phyloP scores from a whole-genome alignment of 2,113 vertebrate species.

The Rhinopomastus cyanomelas region DNA sequence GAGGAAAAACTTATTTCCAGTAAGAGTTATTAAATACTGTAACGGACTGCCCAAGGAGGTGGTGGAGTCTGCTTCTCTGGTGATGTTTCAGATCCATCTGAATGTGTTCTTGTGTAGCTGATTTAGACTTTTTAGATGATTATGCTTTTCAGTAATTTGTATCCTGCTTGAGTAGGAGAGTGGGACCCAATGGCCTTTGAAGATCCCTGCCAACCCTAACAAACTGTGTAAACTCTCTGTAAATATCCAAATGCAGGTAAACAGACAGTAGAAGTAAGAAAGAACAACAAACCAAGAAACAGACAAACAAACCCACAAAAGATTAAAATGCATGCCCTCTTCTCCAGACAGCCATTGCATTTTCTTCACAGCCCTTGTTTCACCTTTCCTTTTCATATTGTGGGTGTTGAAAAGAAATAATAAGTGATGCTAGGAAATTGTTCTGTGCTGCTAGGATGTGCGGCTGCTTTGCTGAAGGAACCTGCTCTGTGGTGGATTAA shows the following conservation, averaged over 20 bases:
- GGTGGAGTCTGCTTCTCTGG: too few relatives aligned
- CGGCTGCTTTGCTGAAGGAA: not conserved
- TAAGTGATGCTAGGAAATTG: not conserved
- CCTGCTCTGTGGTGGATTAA: not conserved
- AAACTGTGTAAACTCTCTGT: too few relatives aligned
- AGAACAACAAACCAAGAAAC: not conserved
- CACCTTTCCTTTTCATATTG: not conserved
- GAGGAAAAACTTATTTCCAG: too few relatives aligned
- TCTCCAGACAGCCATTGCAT: not conserved
- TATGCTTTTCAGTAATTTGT: too few relatives aligned
- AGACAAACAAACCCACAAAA: not conserved
- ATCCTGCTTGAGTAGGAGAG: too few relatives aligned
- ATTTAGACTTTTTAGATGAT: too few relatives aligned
- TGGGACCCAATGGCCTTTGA: too few relatives aligned
- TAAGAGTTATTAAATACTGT: too few relatives aligned
- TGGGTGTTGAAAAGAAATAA: not conserved
- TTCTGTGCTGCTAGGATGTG: accelerated
- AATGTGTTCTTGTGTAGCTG: too few relatives aligned
- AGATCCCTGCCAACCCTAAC: too few relatives aligned
- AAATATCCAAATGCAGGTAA: not conserved
- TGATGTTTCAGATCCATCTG: too few relatives aligned
- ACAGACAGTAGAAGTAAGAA: not conserved
- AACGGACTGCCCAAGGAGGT: too few relatives aligned
- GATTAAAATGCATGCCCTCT: not conserved
- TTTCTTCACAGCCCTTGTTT: not conserved